A percentile compares a stretch with the other conserved stretches of the same genome.
These are phyloP conservation scores for Procambarus clarkii DNA, from an alignment of 1,140 invertebrate genomes.

Conservation along the genomic window DNA sequence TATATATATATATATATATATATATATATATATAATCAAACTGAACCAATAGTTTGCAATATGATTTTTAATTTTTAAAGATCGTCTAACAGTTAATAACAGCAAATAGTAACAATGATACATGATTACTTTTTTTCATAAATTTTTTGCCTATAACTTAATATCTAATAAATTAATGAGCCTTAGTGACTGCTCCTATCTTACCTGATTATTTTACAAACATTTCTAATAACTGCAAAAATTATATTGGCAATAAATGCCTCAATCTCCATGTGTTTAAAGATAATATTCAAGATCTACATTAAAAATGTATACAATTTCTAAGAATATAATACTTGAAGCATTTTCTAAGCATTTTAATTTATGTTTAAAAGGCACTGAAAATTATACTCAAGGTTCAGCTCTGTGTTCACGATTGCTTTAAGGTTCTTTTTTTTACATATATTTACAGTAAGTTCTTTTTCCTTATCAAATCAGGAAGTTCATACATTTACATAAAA, in stretches of 20 bases:
- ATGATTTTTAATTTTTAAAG: neutral
- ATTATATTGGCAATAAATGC: neutral
- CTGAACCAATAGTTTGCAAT: neutral
- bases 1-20: too few relatives aligned
- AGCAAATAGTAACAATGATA: constrained; percentile 44
- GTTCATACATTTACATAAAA: neutral
- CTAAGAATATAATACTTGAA: neutral
- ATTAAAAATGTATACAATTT: neutral
- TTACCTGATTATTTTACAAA: constrained; percentile 27
- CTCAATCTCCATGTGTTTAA: neutral
- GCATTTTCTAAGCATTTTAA: neutral
- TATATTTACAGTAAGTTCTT: neutral
- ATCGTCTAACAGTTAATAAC: constrained; percentile 45
- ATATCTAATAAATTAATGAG: constrained; percentile 39
- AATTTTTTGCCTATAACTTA: constrained; percentile 13
- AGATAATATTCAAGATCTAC: neutral
- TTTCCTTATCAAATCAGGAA: neutral
- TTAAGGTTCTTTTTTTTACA: neutral
- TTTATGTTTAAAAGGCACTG: neutral
- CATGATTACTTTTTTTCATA: constrained; percentile 45
- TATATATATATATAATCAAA: neutral
- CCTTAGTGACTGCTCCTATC: constrained; percentile 29
- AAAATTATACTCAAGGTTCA: neutral
- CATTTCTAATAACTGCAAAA: constrained; percentile 13
- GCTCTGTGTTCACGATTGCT: neutral